Evolutionary conservation across 2,888 invertebrate genomes (phyloP), one percentile per base, ranked within the genome.

Genomic region (Cheilosia vulpina): DNA sequence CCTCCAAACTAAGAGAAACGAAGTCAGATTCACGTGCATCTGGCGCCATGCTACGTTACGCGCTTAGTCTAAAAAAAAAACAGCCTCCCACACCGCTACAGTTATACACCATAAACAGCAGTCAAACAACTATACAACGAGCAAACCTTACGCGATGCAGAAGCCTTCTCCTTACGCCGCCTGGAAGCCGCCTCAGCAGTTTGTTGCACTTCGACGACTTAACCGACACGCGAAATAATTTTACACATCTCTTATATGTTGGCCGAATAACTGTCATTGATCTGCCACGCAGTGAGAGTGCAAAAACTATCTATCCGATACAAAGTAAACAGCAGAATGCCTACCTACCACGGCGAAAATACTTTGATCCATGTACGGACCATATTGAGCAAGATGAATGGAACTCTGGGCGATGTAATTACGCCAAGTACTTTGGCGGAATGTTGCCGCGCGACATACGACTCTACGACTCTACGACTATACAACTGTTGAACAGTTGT

Each of bases 201-300:
- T 81, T 75, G 69, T 69, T 81, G 69, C 69, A 76, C 69, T 76
- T 69, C 34, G 63, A 57, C 45, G n/a, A 57, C 69, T 43, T 57
- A 58, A 76, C 62, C 69, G 65, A 52, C 41, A 69, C 41, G 31
- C 9, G 19, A 76, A 81, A 69, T 58, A 63, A 76, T 65, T 58
- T 57, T 52, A 21, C 76, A 69, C 55, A 62, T 27, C 58, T 53
- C 19, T 27, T 38, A 50, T 43, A 19, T 31, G 31, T 81, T 50
- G 58, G 41, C 47, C 62, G 52, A 31, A 38, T 83, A 79, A 83
- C 83, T 83, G 83, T 83, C 82, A 77, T 78, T 78, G 62, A 72
- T 78, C 72, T 11, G 68, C 24, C 43, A 52, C 58, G 72, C 57
- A 83, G 78, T 68, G 78, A 78, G 72, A 83, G 83, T 83, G 83